phyloP scores from a whole-genome alignment of 2,888 invertebrate genomes.

The Drosophila histrio region DNA sequence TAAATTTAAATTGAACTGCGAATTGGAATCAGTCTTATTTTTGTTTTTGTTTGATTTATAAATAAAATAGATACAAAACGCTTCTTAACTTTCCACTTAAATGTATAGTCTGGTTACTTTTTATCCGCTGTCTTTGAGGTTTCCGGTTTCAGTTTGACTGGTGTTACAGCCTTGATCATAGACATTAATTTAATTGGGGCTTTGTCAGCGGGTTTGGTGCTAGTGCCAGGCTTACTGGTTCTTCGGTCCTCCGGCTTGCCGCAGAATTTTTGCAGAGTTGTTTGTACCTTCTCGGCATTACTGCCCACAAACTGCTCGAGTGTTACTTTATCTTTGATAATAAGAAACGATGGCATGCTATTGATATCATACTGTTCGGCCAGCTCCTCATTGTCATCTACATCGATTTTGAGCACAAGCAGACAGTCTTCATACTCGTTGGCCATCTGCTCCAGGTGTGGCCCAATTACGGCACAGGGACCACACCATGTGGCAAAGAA shows the following conservation, averaged over 20 bases:
- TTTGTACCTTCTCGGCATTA: slow-evolving; percentile 88
- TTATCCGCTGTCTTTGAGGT: not conserved
- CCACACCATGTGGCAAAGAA: slow-evolving; percentile 97
- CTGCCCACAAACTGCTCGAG: slow-evolving; percentile 91
- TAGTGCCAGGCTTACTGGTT: not conserved
- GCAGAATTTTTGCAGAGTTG: slow-evolving; percentile 56
- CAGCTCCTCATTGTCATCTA: slow-evolving; percentile 93
- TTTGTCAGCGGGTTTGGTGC: slow-evolving; percentile 16
- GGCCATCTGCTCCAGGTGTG: slow-evolving; percentile 90
- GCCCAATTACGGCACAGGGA: slow-evolving; percentile 94
- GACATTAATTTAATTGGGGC: slow-evolving; percentile 1
- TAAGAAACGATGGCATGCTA: slow-evolving; percentile 95
- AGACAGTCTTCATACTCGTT: slow-evolving; percentile 85
- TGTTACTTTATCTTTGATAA: slow-evolving; percentile 89
- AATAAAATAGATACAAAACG: not conserved
- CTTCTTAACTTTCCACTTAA: not conserved
- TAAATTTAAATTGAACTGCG: not conserved
- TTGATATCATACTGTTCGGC: slow-evolving; percentile 90
- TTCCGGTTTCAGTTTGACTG: not conserved
- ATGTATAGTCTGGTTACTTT: slow-evolving; percentile 10
- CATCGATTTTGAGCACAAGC: slow-evolving; percentile 88
- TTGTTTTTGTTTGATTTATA: not conserved
- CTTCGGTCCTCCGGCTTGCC: slow-evolving; percentile 41
- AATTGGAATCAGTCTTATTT: not conserved
- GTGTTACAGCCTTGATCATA: slow-evolving; percentile 23